Evolutionary conservation across 2,888 invertebrate genomes (phyloP), one percentile per base, ranked within the genome.

Genomic region (Nemapogon koenigi): DNA sequence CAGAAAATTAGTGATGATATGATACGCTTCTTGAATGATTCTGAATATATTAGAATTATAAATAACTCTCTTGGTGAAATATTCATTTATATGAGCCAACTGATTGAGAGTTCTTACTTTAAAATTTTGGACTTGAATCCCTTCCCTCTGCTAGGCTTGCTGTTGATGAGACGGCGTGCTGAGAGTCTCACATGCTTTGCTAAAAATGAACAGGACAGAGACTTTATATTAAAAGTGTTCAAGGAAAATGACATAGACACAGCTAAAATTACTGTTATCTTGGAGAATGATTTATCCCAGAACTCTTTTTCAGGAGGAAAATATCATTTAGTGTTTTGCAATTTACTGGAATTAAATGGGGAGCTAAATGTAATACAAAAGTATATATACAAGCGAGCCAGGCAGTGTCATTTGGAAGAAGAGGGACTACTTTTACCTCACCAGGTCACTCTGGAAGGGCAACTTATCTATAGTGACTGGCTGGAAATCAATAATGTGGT

Each of bases 141-240:
- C 4, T 84, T 87, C 53, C 88, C 88, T 1, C 47, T 86, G 28
- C 80, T 85, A 51, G 87, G 87, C 1, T 53, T 87, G 28, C 57
- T 78, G 38, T 60, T 86, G 55, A 60, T 85, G 14, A 81, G 81
- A 50, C 65, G 73, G 37, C 80, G 81, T 28, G 59, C 62, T 11
- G 55, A 67, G 39, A 62, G 63, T 29, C 51, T 84, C n/a, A 59
- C 68, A 39, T 82, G 80, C 51, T 59, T 60, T 46, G 69, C 70
- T 29, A 62, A 61, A 49, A 66, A 53, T 27, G 38, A 57, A 52
- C 38, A 46, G 17, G 71, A 82, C 41, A 57, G 65, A 48, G 43
- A 50, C n/a, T 69, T 83, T 43, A 60, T 83, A 31, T 50, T 58
- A 36, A 55, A 59, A 47, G 61, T 82, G 15, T 69, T 78, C 13